Percentiles rank a stretch among this genome's conserved stretches.
Conservation (phyloP, 1,140 invertebrate genomes). For the Palaemon carinicauda region DNA sequence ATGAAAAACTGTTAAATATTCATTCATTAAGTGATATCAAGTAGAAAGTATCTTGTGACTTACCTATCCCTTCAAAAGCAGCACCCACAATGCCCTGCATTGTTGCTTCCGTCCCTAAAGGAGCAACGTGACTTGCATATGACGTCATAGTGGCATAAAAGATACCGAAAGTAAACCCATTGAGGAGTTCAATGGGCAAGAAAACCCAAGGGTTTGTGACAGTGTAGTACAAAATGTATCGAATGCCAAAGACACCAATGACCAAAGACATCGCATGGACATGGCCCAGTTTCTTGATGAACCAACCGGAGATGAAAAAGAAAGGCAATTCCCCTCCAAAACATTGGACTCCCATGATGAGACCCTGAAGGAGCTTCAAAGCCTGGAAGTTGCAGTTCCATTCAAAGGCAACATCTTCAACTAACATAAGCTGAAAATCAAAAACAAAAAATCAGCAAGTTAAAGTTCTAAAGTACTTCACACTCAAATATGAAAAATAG, state of each 20-base stretch:
- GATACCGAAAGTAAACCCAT: constrained; percentile 87
- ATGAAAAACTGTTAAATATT: neutral
- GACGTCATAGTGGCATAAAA: constrained; percentile 88
- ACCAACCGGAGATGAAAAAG: constrained; percentile 84
- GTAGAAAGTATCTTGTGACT: constrained; percentile 51
- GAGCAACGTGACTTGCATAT: constrained; percentile 85
- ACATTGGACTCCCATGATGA: constrained; percentile 80
- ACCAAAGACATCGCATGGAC: constrained; percentile 82
- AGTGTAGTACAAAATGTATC: constrained; percentile 85
- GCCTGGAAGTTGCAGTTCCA: constrained; percentile 62
- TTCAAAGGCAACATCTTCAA: constrained; percentile 74
- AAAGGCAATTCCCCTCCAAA: constrained; percentile 88
- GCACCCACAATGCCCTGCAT: constrained; percentile 78
- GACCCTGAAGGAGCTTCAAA: constrained; percentile 82
- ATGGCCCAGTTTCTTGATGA: constrained; percentile 85
- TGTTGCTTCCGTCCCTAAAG: constrained; percentile 73
- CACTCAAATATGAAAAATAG: too few relatives aligned
- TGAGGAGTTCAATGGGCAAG: constrained; percentile 83
- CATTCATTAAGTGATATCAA: neutral
- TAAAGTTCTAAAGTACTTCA: too few relatives aligned
- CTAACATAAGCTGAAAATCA: constrained; percentile 65
- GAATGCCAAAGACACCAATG: constrained; percentile 76
- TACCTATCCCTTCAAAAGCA: constrained; percentile 84
- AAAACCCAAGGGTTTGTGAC: constrained; percentile 82
- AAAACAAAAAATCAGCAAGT: neutral